These are phyloP conservation scores for Chanos chanos DNA, from an alignment of 2,797 vertebrate genomes.

Conservation along the genomic window DNA sequence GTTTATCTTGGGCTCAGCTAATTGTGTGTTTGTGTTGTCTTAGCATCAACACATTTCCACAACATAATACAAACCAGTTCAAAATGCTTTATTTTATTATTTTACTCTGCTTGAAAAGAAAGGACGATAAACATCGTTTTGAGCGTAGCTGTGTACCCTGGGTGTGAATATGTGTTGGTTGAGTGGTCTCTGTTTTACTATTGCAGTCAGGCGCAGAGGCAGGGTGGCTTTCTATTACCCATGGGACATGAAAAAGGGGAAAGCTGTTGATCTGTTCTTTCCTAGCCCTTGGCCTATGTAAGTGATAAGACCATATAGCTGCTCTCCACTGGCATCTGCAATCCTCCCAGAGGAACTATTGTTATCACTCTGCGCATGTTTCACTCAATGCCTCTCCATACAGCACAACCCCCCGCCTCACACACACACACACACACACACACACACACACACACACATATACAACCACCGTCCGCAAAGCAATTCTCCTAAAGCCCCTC, in stretches of 20 bases:
- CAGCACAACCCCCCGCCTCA: conserved; percentile 17
- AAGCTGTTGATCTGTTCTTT: conserved; percentile 46
- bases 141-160: no score
- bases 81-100: no score
- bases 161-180: no score
- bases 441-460: conserved; percentile 49
- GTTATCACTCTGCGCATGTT: conserved; percentile 69
- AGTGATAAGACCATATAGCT: conserved; percentile 54
- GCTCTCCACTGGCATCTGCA: conserved; percentile 66
- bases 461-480: conserved; percentile 55
- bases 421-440: conserved; percentile 42
- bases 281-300: conserved; percentile 24
- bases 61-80: no score
- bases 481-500: conserved; percentile 66
- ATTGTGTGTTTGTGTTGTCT: no score
- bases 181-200: no score
- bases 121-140: no score
- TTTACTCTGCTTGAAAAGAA: no score
- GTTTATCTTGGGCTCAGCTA: no score
- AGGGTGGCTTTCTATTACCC: conserved; percentile 29
- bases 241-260: conserved; percentile 28
- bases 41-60: no score
- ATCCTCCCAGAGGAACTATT: conserved; percentile 74
- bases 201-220: no score
- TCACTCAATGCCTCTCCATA: conserved; percentile 66